Percentiles rank a stretch among this genome's conserved stretches.
phyloP scores from a whole-genome alignment of 1,140 invertebrate species.

The Drosophila simulans region DNA sequence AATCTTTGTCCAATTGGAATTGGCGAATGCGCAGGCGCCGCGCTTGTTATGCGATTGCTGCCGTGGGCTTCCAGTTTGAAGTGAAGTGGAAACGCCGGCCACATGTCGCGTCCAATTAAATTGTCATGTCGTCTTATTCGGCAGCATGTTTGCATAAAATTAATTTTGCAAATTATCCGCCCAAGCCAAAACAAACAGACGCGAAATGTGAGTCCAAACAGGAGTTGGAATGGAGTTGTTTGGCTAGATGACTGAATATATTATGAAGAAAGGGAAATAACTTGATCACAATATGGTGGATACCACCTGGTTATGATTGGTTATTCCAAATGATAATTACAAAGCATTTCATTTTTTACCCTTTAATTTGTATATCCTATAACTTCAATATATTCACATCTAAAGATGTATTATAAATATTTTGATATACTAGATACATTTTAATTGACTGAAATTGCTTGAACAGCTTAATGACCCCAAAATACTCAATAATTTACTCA shows the following conservation, averaged over 20 bases:
- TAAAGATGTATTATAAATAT: too few relatives aligned
- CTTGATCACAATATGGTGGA: conserved; percentile 1
- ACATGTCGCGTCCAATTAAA: conserved; percentile 83
- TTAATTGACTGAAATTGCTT: neutral
- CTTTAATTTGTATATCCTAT: too few relatives aligned
- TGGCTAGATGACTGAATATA: conserved; percentile 8
- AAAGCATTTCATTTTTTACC: too few relatives aligned
- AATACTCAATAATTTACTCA: neutral
- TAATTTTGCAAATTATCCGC: conserved; percentile 82
- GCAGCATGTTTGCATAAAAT: conserved; percentile 83
- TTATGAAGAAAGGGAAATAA: neutral
- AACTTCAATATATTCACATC: too few relatives aligned
- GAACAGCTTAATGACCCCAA: neutral
- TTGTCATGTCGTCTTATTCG: conserved; percentile 82
- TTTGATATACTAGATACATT: neutral
- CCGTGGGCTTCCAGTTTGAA: conserved; percentile 42
- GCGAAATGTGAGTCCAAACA: conserved; percentile 12
- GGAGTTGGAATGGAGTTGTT: conserved; percentile 36
- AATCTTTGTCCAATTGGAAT: conserved; percentile 47
- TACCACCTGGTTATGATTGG: neutral
- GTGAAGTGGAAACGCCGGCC: conserved; percentile 62
- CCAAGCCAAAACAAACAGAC: conserved; percentile 64
- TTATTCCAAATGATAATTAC: neutral
- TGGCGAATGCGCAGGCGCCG: conserved; percentile 65
- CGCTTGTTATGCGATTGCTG: conserved; percentile 27